These are phyloP conservation scores for Tridacna crocea DNA, from an alignment of 2,888 invertebrate genomes.

Conservation along the genomic window DNA sequence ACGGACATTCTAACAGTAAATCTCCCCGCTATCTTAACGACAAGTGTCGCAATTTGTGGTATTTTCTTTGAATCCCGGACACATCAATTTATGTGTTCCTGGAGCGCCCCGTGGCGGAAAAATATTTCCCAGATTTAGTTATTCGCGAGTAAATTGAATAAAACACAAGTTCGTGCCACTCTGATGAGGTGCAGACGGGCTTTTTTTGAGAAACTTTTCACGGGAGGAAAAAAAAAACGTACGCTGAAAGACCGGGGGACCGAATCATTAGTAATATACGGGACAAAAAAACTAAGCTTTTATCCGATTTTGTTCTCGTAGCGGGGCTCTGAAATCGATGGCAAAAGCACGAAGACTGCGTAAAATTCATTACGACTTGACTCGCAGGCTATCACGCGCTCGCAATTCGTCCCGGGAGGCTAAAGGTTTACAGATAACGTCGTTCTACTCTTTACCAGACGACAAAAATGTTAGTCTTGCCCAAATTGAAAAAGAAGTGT, in stretches of 20 bases:
- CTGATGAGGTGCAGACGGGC: slow-evolving; percentile 62
- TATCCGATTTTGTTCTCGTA: slow-evolving; percentile 58
- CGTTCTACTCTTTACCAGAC: slow-evolving; percentile 4
- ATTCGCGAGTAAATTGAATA: slow-evolving; percentile 63
- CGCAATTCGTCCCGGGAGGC: slow-evolving; percentile 43
- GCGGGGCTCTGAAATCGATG: slow-evolving; percentile 61
- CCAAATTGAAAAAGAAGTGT: no score
- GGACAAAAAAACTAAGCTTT: slow-evolving; percentile 52
- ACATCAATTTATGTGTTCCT: slow-evolving; percentile 27
- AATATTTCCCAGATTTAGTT: slow-evolving; percentile 57
- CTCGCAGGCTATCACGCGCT: slow-evolving; percentile 44
- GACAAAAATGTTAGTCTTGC: no score
- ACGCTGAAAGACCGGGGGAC: slow-evolving; percentile 60
- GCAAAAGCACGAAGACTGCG: slow-evolving; percentile 39
- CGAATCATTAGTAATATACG: slow-evolving; percentile 63
- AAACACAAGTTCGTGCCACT: slow-evolving; percentile 59
- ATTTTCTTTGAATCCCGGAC: slow-evolving; percentile 17
- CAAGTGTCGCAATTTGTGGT: not conserved
- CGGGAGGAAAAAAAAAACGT: slow-evolving; percentile 49
- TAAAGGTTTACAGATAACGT: slow-evolving; percentile 35
- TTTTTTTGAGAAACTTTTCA: slow-evolving; percentile 39
- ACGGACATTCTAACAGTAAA: no score
- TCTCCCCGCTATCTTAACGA: no score
- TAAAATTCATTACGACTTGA: slow-evolving; percentile 44
- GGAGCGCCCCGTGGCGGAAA: slow-evolving; percentile 29